Evolutionary conservation across 2,113 vertebrate genomes (phyloP).

Genomic region (Nicator chloris): DNA sequence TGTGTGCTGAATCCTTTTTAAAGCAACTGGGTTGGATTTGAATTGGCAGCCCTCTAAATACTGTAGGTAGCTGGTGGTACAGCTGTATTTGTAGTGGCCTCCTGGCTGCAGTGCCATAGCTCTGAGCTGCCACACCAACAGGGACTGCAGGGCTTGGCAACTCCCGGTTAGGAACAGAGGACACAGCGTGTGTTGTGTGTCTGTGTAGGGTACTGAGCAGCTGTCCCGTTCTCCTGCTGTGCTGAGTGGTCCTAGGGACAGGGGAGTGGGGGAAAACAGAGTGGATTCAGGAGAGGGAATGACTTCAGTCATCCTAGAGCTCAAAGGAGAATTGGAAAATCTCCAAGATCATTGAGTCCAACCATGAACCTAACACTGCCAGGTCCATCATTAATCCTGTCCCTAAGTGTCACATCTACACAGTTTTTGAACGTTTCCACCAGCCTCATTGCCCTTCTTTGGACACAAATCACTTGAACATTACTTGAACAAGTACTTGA

Average conservation of each 20-base stretch:
- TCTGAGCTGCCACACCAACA: not conserved
- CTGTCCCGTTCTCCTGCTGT: not conserved
- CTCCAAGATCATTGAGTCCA: not conserved
- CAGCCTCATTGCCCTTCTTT: not conserved
- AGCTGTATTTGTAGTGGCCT: not conserved
- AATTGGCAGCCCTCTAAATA: not conserved
- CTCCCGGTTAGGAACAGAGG: fast-evolving
- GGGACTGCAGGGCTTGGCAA: not conserved
- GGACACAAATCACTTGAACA: not conserved
- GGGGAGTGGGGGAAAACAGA: not conserved
- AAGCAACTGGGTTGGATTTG: not conserved
- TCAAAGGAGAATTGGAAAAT: not conserved
- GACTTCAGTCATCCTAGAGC: not conserved
- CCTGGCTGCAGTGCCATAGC: not conserved
- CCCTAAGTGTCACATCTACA: not conserved
- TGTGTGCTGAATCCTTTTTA: not conserved
- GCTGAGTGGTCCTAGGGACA: not conserved
- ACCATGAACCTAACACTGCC: not conserved
- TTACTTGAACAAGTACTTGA: not conserved
- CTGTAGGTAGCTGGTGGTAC: not conserved
- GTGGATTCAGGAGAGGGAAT: not conserved
- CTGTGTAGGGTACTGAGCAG: fast-evolving
- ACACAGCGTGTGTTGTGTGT: fast-evolving
- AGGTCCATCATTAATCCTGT: not conserved
- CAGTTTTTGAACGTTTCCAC: not conserved